Percentiles rank a stretch among this genome's conserved stretches.
Conservation (phyloP, 2,797 vertebrate genomes). For the Malacoctenus gilli region DNA sequence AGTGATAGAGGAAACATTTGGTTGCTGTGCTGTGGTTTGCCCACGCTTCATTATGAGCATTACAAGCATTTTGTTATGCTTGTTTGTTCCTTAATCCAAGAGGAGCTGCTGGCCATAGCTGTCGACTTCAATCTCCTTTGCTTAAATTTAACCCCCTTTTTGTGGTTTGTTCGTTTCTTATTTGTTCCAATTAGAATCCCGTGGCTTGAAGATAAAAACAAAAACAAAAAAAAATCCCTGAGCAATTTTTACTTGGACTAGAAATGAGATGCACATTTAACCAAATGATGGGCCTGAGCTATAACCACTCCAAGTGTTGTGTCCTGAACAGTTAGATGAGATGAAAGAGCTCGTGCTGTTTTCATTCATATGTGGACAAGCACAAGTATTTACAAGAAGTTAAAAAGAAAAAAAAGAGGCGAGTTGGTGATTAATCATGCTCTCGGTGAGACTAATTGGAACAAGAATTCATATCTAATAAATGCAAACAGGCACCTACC, state of each 20-base stretch:
- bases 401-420: too few species aligned
- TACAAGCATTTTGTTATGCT: slow-evolving; percentile 32
- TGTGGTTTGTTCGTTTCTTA: slow-evolving; percentile 23
- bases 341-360: not conserved
- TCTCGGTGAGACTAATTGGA: too few species aligned
- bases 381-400: not conserved
- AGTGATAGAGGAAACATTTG: slow-evolving; percentile 34
- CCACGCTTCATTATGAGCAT: slow-evolving; percentile 31
- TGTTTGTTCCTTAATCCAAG: slow-evolving; percentile 24
- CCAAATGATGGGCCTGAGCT: not conserved
- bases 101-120: slow-evolving; percentile 34
- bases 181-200: slow-evolving; percentile 26
- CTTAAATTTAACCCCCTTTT: slow-evolving; percentile 10
- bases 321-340: not conserved
- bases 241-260: not conserved
- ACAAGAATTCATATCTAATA: too few species aligned
- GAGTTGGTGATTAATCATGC: too few species aligned
- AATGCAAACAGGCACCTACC: too few species aligned
- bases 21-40: slow-evolving; percentile 10
- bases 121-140: slow-evolving; percentile 24
- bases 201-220: not conserved
- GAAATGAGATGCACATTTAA: slow-evolving; percentile 13
- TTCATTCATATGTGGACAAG: not conserved
- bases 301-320: not conserved
- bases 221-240: not conserved